A percentile compares a stretch with the other conserved stretches of the same genome.
Conservation (phyloP, 2,888 invertebrate species). For the Sabatieria punctata region DNA sequence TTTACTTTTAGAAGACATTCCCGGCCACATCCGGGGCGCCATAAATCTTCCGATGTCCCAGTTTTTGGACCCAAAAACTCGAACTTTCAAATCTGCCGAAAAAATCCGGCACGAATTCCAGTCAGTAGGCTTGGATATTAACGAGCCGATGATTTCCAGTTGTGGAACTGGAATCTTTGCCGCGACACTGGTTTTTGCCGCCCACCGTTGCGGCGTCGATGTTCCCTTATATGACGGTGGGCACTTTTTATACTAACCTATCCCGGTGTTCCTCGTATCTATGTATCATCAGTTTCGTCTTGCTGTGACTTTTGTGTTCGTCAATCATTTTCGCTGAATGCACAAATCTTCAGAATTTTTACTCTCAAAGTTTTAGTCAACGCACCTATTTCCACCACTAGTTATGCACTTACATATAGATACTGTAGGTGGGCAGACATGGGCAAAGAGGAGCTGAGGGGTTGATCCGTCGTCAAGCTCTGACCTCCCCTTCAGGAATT, state of each 20-base stretch:
- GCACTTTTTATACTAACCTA: neutral
- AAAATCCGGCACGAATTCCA: conserved; percentile 21
- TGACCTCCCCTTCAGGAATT: no score
- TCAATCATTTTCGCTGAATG: no score
- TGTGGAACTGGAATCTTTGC: conserved; percentile 29
- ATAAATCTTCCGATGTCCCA: conserved; percentile 22
- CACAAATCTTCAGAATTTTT: no score
- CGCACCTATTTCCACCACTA: no score
- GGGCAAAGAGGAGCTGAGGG: no score
- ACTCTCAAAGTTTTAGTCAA: no score
- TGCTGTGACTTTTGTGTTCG: no score
- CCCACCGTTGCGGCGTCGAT: neutral
- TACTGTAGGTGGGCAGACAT: no score
- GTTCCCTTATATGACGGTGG: neutral
- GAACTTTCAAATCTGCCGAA: conserved; percentile 18
- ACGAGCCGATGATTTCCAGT: conserved; percentile 21
- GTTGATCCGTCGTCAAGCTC: no score
- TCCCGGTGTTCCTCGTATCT: no score
- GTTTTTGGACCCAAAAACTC: conserved; percentile 18
- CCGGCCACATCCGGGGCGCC: conserved; percentile 28
- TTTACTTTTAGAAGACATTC: conserved; percentile 19
- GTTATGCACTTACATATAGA: no score
- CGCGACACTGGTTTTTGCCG: neutral
- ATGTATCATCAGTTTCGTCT: no score
- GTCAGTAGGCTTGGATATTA: conserved; percentile 20